phyloP scores from a whole-genome alignment of 1,140 invertebrate species.

The Ditylenchus dipsaci region DNA sequence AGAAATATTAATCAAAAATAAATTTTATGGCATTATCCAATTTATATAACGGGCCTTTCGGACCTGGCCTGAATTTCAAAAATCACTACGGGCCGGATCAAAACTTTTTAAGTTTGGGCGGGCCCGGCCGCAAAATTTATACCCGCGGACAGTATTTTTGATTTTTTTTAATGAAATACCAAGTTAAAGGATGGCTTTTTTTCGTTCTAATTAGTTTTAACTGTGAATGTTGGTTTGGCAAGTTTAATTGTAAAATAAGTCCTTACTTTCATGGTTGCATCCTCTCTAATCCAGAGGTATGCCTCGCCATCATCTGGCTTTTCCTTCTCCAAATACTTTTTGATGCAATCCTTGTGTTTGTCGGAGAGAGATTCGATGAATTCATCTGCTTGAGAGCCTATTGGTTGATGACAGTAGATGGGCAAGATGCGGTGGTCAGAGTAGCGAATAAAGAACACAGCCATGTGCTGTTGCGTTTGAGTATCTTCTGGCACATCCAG shows the following conservation, averaged over 20 bases:
- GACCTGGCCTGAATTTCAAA: no score
- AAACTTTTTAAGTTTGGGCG: no score
- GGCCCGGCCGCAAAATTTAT: no score
- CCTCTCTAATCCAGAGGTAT: constrained; percentile 40
- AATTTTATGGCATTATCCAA: no score
- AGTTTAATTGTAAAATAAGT: background rate
- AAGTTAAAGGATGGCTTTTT: no score
- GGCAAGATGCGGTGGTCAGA: constrained; percentile 15
- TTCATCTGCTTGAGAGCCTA: constrained; percentile 33
- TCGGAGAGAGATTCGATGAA: constrained; percentile 33
- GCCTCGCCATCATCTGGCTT: constrained; percentile 33
- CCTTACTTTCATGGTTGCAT: constrained; percentile 23
- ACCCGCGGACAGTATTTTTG: no score
- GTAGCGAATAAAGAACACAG: constrained; percentile 23
- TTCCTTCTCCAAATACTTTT: constrained; percentile 37
- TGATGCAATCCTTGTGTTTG: constrained; percentile 22
- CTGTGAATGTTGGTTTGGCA: no score
- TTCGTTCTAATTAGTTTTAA: no score
- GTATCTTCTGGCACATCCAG: background rate
- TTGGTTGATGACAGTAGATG: constrained; percentile 19
- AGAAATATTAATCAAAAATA: no score
- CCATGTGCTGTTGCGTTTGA: background rate
- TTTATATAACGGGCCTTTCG: no score
- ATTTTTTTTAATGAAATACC: no score
- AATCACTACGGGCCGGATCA: no score